Base-by-base conservation (phyloP, 2,113 vertebrate species). In the Chlorocebus sabaeus region DNA sequence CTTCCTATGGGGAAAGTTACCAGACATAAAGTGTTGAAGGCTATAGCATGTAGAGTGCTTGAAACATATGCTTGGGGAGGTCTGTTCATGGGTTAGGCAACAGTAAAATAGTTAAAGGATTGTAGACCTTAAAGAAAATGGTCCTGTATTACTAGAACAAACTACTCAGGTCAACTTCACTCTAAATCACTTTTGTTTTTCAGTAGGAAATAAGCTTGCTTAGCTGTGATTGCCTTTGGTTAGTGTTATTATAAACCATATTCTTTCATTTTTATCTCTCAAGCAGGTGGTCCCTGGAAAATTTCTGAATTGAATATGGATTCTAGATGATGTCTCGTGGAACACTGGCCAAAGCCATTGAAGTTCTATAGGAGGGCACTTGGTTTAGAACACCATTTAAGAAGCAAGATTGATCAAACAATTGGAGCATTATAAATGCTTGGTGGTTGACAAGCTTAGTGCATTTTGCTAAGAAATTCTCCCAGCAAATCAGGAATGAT, bases 111-210 rank as follows among this genome's bases (percentile, higher is more conserved):
- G 18, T 78, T 55, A 73, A 59, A 75, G 35, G 40, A 38, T 35
- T 52, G 5, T 50, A 76, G 55, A 89, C 40, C 17, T 93, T 91
- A 73, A 45, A 64, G 45, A 68, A 90, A 80, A 50, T n/a, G n/a
- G n/a, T 72, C 22, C 38, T 88, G 67, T 68, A 35, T 70, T 96
- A 76, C 68, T 92, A 78, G 48, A 50, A 68, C 50, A 92, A 38
- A 23, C 30, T 78, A 27, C 14, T 95, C 83, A 78, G 50, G 17
- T 27, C 70, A 84, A 38, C n/a, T 61, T 83, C 50, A 70, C 50
- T 43, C 61, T 70, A 78, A 89, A 84, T 92, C 70, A 52, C 17
- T 88, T n/a, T 83, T 88, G 83, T 52, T 96, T 82, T 92, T 84
- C n/a, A 72, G 17, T 45, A 23, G 14, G n/a, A 95, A 55, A 83